These are phyloP conservation scores for Zeuzera pyrina DNA, from an alignment of 2,888 invertebrate genomes.

Conservation along the genomic window DNA sequence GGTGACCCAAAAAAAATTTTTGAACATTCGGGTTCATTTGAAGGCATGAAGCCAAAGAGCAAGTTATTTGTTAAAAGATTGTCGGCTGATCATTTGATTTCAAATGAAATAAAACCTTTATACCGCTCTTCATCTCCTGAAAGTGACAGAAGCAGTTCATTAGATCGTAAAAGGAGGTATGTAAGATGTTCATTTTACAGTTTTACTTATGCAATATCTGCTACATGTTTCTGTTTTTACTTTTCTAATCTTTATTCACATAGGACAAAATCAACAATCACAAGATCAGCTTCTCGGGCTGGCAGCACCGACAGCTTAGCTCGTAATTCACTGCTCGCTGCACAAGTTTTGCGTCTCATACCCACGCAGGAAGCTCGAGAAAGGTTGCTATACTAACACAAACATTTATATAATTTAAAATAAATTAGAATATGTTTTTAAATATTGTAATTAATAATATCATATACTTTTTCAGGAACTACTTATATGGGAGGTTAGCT, in stretches of 20 bases:
- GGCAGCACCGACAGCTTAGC: conserved; percentile 79
- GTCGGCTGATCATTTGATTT: conserved; percentile 64
- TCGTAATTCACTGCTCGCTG: conserved; percentile 82
- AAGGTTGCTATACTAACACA: conserved; percentile 54
- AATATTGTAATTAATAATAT: conserved; percentile 1
- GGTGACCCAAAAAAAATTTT: conserved; percentile 52
- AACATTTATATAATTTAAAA: not conserved
- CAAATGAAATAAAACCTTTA: conserved; percentile 51
- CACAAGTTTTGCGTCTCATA: conserved; percentile 85
- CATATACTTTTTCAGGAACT: conserved; percentile 74
- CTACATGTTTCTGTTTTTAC: conserved; percentile 1
- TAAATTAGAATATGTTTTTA: conserved; percentile 1
- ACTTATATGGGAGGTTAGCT: conserved; percentile 84
- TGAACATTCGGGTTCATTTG: conserved; percentile 64
- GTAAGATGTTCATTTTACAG: conserved; percentile 1
- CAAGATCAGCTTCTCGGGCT: conserved; percentile 52
- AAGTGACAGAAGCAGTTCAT: conserved; percentile 61
- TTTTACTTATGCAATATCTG: not conserved
- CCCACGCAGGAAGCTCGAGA: conserved; percentile 87
- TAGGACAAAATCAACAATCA: conserved; percentile 57
- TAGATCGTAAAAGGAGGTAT: conserved; percentile 62
- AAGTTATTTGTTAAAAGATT: conserved; percentile 63
- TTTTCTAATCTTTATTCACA: conserved; percentile 1
- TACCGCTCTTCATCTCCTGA: conserved; percentile 62
- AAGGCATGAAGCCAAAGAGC: conserved; percentile 57